Base-by-base conservation (phyloP, 2,797 vertebrate species). In the Threskiornis aethiopicus region DNA sequence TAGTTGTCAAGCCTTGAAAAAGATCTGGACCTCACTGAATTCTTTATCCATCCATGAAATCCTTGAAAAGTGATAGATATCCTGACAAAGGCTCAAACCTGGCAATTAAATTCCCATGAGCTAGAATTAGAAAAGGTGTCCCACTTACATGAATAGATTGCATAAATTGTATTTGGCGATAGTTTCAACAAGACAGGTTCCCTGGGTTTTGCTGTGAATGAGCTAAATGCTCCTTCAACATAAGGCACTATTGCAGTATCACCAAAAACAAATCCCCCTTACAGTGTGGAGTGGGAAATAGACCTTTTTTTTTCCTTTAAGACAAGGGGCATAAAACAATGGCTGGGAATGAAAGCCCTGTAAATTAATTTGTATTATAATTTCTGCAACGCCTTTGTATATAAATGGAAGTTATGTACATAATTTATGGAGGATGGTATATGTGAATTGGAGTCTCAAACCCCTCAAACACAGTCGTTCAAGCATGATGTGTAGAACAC, bases 371-470 rank as follows among this genome's bases (percentile, higher is more conserved):
- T 97, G 66, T 91, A 93, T 81, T 96, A 64, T 91, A 96, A 96
- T 87, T 90, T 94, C 91, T 94, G 91, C 89, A 83, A 91, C 0
- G 9, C 58, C 96, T 97, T 97, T 96, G 65, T 95, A 96, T 97
- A 98, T 97, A 98, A 98, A 98, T 98, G 97, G 97, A 96, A 97
- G 84, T 15, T 52, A 31, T 31, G 96, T 98, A 91, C 97, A 98
- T 99, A 98, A 98, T 99, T 98, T 95, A 99, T 98, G 96, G 96
- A 80, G 94, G 94, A 90, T 94, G 95, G 96, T 98, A 98, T 96
- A 97, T 96, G 96, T 93, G 95, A 97, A 97, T 83, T 93, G 96
- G 85, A 98, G 94, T 98, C 97, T 96, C 97, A 96, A 93, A 69
- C 73, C 96, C 95, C 94, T 95, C 87, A 95, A 91, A 91, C 94